Conservation (phyloP, 1,140 invertebrate genomes). For the Carposina sasakii region DNA sequence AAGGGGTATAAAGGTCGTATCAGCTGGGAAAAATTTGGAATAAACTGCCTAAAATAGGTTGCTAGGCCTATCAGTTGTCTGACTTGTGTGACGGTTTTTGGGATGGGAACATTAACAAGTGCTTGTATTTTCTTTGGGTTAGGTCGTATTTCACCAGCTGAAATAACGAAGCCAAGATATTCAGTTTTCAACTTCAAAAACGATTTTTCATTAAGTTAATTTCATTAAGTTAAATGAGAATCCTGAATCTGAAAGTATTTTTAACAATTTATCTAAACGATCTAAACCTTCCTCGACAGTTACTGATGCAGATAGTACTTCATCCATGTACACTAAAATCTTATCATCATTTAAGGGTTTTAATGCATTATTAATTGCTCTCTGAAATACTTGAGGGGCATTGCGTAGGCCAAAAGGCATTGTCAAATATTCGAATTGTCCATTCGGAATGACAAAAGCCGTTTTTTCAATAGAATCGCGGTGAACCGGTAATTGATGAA, state of each 20-base stretch:
- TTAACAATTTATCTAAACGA: not conserved
- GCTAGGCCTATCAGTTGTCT: conserved; percentile 29
- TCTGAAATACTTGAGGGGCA: conserved; percentile 14
- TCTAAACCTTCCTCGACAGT: not conserved
- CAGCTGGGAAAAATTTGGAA: conserved; percentile 24
- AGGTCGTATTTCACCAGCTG: conserved; percentile 20
- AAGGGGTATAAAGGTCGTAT: not conserved
- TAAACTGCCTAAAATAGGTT: conserved; percentile 32
- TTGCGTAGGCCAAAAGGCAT: conserved; percentile 21
- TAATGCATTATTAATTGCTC: conserved; percentile 15
- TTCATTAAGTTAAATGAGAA: conserved; percentile 16
- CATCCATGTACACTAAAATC: conserved; percentile 7
- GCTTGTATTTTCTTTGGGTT: no score
- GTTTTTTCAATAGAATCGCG: conserved; percentile 16
- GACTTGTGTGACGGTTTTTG: conserved; percentile 25
- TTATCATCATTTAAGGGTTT: conserved; percentile 1
- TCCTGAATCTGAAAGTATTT: not conserved
- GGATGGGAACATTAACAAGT: conserved; percentile 28
- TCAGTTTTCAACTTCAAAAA: no score
- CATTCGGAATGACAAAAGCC: conserved; percentile 8
- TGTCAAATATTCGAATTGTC: conserved; percentile 18
- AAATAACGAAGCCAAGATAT: conserved; percentile 34
- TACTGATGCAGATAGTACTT: not conserved
- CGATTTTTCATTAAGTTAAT: conserved; percentile 18
- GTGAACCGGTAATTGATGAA: conserved; percentile 18